phyloP scores from a whole-genome alignment of 2,797 vertebrate genomes.

The Periparus ater region DNA sequence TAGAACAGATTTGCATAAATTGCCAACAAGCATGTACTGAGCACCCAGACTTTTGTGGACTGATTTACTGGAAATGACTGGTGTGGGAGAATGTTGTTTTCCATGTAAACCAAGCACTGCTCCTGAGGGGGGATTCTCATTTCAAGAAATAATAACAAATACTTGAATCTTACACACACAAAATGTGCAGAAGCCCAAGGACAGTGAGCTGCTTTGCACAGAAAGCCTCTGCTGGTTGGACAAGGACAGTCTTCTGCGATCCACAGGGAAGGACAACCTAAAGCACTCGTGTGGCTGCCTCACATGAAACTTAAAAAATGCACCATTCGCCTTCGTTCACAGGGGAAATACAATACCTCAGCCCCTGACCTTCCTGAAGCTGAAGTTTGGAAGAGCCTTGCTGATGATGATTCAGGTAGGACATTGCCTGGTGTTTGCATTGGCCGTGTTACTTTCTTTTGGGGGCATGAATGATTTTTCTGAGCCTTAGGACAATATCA shows the following conservation, averaged over 20 bases:
- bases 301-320: background rate
- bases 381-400: background rate
- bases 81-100: background rate
- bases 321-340: conserved; percentile 20
- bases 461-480: background rate
- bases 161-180: background rate
- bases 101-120: background rate
- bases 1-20: conserved; percentile 36
- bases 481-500: background rate
- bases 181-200: background rate
- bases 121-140: background rate
- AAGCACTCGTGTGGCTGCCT: background rate
- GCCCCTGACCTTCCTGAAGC: background rate
- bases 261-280: background rate
- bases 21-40: background rate
- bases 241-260: background rate
- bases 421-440: background rate
- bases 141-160: background rate
- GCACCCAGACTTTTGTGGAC: background rate
- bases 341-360: conserved; percentile 14
- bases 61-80: background rate
- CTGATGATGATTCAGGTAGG: background rate
- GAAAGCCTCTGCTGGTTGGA: conserved; percentile 11
- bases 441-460: background rate
- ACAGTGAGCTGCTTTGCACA: background rate